A percentile compares a stretch with the other conserved stretches of the same genome.
phyloP scores from a whole-genome alignment of 2,888 invertebrate genomes.

The Eupithecia pulchellata region DNA sequence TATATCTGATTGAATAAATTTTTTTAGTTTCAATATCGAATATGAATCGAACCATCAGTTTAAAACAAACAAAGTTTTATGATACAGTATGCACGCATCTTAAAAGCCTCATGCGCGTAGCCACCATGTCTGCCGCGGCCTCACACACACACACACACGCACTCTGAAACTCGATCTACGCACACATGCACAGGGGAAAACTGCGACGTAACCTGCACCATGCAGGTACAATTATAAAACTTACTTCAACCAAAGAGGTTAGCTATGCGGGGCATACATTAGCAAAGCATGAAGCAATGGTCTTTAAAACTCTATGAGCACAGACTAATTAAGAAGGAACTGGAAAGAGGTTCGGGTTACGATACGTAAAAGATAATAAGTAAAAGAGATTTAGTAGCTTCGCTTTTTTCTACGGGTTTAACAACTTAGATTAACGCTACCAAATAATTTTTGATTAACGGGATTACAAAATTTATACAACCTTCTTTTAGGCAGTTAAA shows the following conservation, averaged over 20 bases:
- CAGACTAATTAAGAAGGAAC: not conserved
- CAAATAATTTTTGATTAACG: too few relatives aligned
- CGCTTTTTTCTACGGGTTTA: not conserved
- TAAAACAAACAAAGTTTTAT: too few relatives aligned
- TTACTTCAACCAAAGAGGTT: slow-evolving; percentile 10
- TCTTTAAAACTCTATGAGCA: not conserved
- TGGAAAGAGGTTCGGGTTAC: not conserved
- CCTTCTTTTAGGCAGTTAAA: not conserved
- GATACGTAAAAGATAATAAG: not conserved
- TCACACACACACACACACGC: slow-evolving; percentile 60
- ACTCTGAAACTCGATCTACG: slow-evolving; percentile 67
- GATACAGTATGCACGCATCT: slow-evolving; percentile 43
- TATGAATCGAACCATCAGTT: too few relatives aligned
- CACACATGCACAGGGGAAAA: slow-evolving; percentile 62
- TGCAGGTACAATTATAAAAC: slow-evolving; percentile 16
- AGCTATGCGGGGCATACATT: not conserved
- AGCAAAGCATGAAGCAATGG: not conserved
- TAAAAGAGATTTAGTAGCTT: not conserved
- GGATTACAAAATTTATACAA: not conserved
- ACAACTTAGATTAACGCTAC: too few relatives aligned
- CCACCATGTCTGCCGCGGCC: slow-evolving; percentile 71
- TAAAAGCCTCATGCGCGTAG: slow-evolving; percentile 60
- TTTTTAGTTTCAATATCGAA: too few relatives aligned
- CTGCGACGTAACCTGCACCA: slow-evolving; percentile 38
- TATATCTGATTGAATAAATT: too few relatives aligned